Percentiles rank a stretch among this genome's conserved stretches.
Evolutionary conservation across 2,797 vertebrate species (phyloP).

Genomic region (Sus cebifrons): DNA sequence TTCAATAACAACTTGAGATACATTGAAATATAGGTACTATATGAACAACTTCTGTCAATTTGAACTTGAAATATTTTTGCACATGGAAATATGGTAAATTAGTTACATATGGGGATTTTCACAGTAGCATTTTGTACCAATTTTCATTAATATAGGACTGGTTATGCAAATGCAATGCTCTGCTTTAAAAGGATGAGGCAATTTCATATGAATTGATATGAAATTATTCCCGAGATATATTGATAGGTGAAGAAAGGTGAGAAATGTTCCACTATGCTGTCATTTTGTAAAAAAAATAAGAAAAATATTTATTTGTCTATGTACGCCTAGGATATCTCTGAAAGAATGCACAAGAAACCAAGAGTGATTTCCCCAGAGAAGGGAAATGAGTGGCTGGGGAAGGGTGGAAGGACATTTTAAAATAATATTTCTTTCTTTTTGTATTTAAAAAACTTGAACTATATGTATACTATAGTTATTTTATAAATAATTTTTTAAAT

Average conservation of each 20-base stretch:
- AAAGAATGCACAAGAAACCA: not conserved
- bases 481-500: constrained; percentile 40
- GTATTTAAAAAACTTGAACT: not conserved
- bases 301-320: not conserved
- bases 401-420: not conserved
- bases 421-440: not conserved
- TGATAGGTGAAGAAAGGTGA: not conserved
- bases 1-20: not conserved
- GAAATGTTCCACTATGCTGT: constrained; percentile 17
- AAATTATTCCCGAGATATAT: constrained; percentile 43
- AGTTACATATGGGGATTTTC: not conserved
- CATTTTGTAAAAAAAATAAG: constrained; percentile 13
- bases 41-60: constrained; percentile 8
- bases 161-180: not conserved
- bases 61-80: not conserved
- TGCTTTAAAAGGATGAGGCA: not conserved
- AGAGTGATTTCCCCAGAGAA: not conserved
- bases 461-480: not conserved
- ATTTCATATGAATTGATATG: not conserved
- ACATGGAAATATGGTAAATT: not conserved
- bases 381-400: not conserved
- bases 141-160: not conserved
- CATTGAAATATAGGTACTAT: not conserved
- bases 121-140: not conserved
- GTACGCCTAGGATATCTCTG: not conserved